Percentiles rank a stretch among this genome's conserved stretches.
Conservation (phyloP, 35 echinoderm and acorn worm genomes). For the Antedon bifida region DNA sequence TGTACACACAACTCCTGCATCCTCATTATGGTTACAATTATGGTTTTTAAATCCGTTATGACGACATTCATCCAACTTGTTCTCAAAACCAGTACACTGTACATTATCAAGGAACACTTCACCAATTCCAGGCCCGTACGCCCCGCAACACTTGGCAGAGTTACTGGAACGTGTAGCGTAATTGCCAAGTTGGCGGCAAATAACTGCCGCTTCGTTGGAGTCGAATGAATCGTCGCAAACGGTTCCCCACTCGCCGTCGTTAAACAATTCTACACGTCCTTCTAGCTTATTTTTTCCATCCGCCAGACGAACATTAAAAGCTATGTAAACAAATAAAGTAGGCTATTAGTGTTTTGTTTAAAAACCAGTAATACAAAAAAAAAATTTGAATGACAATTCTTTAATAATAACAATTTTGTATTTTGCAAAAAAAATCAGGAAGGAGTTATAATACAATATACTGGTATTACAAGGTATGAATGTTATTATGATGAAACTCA, state of each 20-base stretch:
- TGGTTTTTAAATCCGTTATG: conserved; percentile 4
- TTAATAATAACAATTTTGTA: too few species aligned
- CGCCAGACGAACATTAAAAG: not conserved
- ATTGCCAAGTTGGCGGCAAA: conserved; percentile 14
- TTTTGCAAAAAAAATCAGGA: too few species aligned
- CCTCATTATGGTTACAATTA: conserved; percentile 32
- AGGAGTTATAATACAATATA: too few species aligned
- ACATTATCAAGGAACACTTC: conserved; percentile 8
- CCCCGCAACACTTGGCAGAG: conserved; percentile 2
- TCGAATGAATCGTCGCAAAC: conserved; percentile 16
- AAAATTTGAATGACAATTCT: too few species aligned
- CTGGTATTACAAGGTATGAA: too few species aligned
- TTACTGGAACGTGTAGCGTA: not conserved
- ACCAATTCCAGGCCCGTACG: not conserved
- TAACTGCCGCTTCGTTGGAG: conserved; percentile 1
- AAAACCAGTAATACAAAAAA: too few species aligned
- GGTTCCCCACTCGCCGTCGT: conserved; percentile 11
- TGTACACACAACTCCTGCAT: conserved; percentile 22
- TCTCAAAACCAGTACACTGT: conserved; percentile 18
- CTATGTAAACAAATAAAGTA: too few species aligned
- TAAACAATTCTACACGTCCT: conserved; percentile 16
- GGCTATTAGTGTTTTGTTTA: too few species aligned
- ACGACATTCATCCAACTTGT: not conserved
- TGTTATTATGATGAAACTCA: too few species aligned
- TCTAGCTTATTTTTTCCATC: not conserved